Evolutionary conservation across 35 echinoderm and acorn worm genomes (phyloP), one percentile per base, ranked within the genome.

Genomic region (Apostichopus parvimensis): DNA sequence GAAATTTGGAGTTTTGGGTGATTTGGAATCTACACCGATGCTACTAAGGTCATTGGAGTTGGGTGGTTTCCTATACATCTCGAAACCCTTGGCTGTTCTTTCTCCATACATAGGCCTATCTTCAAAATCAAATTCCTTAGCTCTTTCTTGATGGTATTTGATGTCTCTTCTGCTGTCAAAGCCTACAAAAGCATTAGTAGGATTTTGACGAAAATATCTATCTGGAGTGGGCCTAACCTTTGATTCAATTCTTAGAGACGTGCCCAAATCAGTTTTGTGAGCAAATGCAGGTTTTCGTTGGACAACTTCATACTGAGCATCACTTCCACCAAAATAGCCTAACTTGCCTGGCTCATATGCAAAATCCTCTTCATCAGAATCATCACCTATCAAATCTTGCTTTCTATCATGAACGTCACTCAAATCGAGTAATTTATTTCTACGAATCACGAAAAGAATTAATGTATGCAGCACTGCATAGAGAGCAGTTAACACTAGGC

Each of bases 401-500:
- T 53, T 13, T 9, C 55, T 18, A 23, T 18, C 11, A 66, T 23
- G n/a, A 64, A 17, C 11, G 21, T 65, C 14, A 8, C 58, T 23
- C 5, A 22, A 25, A 11, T 23, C 59, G 7, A 25, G 25, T 23
- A 53, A 6, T 9, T 18, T 45, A 13, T 87, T 62, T 28, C 18
- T 23, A 21, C 85, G 85, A 66, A 87, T 52, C n/a, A 87, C 17
- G 10, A 8, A 87, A 18, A 87, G n/a, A 66, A 87, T 87, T 61
- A 57, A 18, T 8, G 20, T 21, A 23, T 87, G 23, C 56, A 87
- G 0, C n/a, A 66, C 22, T 22, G 59, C 6, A n/a, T 87, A 87
- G 15, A 87, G 17, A 87, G 66, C 18, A 1, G 85, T 87, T 87
- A 87, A 87, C 85, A 28, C 85, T 87, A 87, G 85, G 85, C 85